A percentile compares a stretch with the other conserved stretches of the same genome.
phyloP scores from a whole-genome alignment of 2,113 vertebrate species.

The Gavialis gangeticus region DNA sequence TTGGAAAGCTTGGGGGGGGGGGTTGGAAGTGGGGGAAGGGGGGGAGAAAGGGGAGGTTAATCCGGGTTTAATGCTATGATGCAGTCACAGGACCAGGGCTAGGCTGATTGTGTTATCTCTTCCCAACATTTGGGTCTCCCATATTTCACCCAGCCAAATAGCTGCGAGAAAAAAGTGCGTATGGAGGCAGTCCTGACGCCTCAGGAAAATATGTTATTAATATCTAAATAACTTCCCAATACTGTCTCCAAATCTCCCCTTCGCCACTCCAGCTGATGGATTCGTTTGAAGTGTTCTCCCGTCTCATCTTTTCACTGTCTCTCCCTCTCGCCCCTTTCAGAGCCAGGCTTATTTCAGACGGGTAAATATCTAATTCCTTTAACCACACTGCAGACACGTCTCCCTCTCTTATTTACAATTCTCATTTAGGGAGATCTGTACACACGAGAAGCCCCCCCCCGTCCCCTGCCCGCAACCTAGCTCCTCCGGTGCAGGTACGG shows the following conservation, averaged over 20 bases:
- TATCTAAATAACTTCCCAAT: conserved; percentile 99
- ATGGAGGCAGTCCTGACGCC: conserved; percentile 94
- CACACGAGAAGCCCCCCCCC: not conserved
- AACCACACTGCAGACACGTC: conserved; percentile 75
- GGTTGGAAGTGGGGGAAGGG: conserved; percentile 66
- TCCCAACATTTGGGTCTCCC: conserved; percentile 98
- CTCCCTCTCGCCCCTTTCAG: conserved; percentile 68
- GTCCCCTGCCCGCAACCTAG: no score
- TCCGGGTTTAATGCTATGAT: conserved; percentile 97
- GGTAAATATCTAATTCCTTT: conserved; percentile 93
- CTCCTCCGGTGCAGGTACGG: no score
- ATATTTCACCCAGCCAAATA: conserved; percentile 98
- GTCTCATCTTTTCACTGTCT: conserved; percentile 84
- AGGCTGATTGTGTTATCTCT: conserved; percentile 97
- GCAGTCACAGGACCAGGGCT: conserved; percentile 92
- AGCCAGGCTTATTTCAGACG: conserved; percentile 89
- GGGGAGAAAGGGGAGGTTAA: conserved; percentile 92
- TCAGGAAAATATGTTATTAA: conserved; percentile 99
- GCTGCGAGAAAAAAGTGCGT: conserved; percentile 93
- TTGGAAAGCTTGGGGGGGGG: conserved; percentile 85
- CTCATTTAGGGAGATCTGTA: conserved; percentile 9
- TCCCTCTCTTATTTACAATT: conserved; percentile 52
- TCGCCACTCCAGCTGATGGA: conserved; percentile 94
- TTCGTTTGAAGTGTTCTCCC: conserved; percentile 97
- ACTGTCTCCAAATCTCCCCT: conserved; percentile 97